These are phyloP conservation scores for Aurelia aurita complex sp. Pacific DNA, from an alignment of 30 jellyfish, hydroid and myxozoan genomes.

Conservation along the genomic window DNA sequence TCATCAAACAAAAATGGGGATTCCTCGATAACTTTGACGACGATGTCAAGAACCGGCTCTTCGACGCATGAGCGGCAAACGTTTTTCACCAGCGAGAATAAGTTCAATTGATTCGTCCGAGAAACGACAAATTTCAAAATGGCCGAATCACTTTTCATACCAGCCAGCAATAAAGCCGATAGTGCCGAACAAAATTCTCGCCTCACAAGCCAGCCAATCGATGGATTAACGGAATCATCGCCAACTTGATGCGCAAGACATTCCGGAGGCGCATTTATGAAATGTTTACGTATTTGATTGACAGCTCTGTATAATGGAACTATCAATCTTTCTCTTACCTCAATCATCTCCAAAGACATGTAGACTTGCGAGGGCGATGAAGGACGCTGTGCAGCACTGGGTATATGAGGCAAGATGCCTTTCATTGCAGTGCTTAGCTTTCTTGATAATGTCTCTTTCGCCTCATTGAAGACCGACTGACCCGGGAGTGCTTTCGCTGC, in stretches of 20 bases:
- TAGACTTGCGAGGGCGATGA: constrained; percentile 17
- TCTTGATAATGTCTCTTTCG: constrained; percentile 10
- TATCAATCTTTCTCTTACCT: constrained; percentile 24
- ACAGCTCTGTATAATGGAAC: constrained; percentile 36
- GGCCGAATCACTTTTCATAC: constrained; percentile 29
- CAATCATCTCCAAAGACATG: constrained; percentile 25
- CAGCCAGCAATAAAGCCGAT: constrained; percentile 34
- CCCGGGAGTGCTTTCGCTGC: not conserved
- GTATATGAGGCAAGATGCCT: not conserved
- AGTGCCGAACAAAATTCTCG: constrained; percentile 49
- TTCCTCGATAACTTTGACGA: constrained; percentile 32
- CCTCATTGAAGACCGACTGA: not conserved
- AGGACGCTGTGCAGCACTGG: no score
- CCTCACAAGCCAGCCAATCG: constrained; percentile 57
- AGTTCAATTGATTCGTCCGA: not conserved
- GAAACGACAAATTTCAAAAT: constrained; percentile 24
- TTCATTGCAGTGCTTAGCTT: constrained; percentile 6
- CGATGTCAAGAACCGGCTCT: constrained; percentile 26
- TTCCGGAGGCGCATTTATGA: constrained; percentile 23
- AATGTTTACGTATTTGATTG: constrained; percentile 38
- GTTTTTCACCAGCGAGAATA: constrained; percentile 44
- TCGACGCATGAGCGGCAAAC: constrained; percentile 52
- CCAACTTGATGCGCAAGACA: constrained; percentile 33
- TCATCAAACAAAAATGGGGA: constrained; percentile 62
- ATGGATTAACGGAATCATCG: constrained; percentile 31